These are phyloP conservation scores for Poecilobothrus nobilitatus DNA, from an alignment of 2,888 invertebrate genomes.

Conservation along the genomic window DNA sequence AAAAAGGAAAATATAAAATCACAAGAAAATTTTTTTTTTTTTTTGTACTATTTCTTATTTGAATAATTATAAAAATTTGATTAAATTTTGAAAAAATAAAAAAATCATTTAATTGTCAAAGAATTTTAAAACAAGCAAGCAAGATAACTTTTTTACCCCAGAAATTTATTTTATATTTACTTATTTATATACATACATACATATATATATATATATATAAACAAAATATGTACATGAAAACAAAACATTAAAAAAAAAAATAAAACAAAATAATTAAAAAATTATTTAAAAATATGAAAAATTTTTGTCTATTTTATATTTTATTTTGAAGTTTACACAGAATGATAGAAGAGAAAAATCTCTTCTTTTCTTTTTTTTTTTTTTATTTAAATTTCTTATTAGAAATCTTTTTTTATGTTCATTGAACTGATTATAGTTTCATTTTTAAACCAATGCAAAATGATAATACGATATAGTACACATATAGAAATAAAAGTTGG, in stretches of 20 bases:
- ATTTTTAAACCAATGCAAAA: too few species aligned
- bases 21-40: too few species aligned
- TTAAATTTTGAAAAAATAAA: not conserved
- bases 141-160: conserved; percentile 9
- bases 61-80: not conserved
- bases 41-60: too few species aligned
- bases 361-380: conserved; percentile 4
- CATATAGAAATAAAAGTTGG: too few species aligned
- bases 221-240: too few species aligned
- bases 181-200: too few species aligned
- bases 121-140: conserved; percentile 8
- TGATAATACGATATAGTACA: too few species aligned
- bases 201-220: too few species aligned
- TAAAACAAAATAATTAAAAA: not conserved
- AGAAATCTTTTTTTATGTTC: conserved; percentile 13
- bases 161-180: not conserved
- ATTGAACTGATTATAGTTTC: conserved; percentile 15
- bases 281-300: not conserved
- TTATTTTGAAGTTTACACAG: not conserved
- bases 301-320: not conserved
- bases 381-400: too few species aligned
- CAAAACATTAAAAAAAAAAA: too few species aligned
- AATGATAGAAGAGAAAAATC: not conserved
- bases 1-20: too few species aligned
- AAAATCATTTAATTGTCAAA: conserved; percentile 12